These are phyloP conservation scores for Agrochola macilenta DNA, from an alignment of 2,888 invertebrate species.

Conservation along the genomic window DNA sequence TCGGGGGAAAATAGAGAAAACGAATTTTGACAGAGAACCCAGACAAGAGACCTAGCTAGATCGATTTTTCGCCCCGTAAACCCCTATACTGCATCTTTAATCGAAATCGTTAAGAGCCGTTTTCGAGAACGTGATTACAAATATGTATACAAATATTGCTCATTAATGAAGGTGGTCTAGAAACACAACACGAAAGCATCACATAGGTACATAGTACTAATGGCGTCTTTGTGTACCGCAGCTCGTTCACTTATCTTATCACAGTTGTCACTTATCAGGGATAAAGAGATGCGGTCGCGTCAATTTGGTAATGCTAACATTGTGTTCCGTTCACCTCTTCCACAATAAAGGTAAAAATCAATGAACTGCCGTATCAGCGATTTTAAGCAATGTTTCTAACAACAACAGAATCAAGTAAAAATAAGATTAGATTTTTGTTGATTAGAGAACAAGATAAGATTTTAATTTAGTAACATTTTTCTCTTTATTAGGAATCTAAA, in stretches of 20 bases:
- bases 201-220: slow-evolving; percentile 31
- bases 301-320: slow-evolving; percentile 51
- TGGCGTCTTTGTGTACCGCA: slow-evolving; percentile 49
- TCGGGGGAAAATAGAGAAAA: no score
- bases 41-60: no score
- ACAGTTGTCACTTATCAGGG: slow-evolving; percentile 63
- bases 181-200: slow-evolving; percentile 23
- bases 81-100: no score
- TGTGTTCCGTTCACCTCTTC: slow-evolving; percentile 60
- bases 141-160: no score
- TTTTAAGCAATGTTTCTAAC: slow-evolving; percentile 19
- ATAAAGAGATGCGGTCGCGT: slow-evolving; percentile 57
- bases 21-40: no score
- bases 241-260: slow-evolving; percentile 66
- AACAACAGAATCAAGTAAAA: slow-evolving; percentile 13
- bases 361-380: slow-evolving; percentile 49
- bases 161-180: not conserved
- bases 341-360: slow-evolving; percentile 53
- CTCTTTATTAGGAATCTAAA: slow-evolving; percentile 12
- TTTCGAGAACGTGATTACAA: no score
- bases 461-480: slow-evolving; percentile 7
- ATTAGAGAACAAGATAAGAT: slow-evolving; percentile 25
- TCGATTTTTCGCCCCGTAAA: no score
- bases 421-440: no score
- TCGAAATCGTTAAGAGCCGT: no score